Conservation (phyloP, 2,113 vertebrate genomes). For the Solenodon paradoxus region DNA sequence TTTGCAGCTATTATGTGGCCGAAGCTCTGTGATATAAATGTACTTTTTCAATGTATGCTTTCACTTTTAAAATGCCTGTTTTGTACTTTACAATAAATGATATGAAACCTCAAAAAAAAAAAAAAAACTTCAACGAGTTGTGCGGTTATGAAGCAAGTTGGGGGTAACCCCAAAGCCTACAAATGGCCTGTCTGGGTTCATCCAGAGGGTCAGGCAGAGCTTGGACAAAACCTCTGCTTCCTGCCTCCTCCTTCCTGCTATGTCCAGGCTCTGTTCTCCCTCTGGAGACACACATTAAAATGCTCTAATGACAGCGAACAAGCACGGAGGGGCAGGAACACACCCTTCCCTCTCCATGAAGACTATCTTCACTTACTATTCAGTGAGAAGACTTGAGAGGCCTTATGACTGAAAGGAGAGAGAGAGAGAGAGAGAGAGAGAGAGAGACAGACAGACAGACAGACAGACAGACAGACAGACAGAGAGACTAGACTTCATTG, state of each 20-base stretch:
- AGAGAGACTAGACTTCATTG: not conserved
- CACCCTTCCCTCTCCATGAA: not conserved
- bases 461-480: not conserved
- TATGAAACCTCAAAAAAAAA: constrained; percentile 99
- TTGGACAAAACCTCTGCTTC: not conserved
- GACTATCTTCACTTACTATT: not conserved
- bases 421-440: not conserved
- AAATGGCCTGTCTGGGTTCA: not conserved
- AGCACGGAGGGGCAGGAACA: not conserved
- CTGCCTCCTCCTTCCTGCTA: not conserved
- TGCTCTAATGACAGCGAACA: not conserved
- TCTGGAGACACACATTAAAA: not conserved
- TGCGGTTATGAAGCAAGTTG: not conserved
- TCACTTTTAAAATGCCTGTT: constrained; percentile 99
- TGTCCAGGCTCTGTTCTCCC: not conserved
- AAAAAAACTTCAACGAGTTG: not conserved
- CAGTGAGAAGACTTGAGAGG: not conserved
- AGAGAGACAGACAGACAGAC: not conserved
- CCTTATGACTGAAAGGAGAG: not conserved
- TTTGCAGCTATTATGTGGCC: constrained; percentile 97
- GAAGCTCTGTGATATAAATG: constrained; percentile 98
- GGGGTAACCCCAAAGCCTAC: not conserved
- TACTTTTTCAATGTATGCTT: constrained; percentile 99
- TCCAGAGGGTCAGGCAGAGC: not conserved
- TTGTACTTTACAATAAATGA: constrained; percentile 91